Evolutionary conservation across 2,113 vertebrate species (phyloP).

Genomic region (Cariama cristata): DNA sequence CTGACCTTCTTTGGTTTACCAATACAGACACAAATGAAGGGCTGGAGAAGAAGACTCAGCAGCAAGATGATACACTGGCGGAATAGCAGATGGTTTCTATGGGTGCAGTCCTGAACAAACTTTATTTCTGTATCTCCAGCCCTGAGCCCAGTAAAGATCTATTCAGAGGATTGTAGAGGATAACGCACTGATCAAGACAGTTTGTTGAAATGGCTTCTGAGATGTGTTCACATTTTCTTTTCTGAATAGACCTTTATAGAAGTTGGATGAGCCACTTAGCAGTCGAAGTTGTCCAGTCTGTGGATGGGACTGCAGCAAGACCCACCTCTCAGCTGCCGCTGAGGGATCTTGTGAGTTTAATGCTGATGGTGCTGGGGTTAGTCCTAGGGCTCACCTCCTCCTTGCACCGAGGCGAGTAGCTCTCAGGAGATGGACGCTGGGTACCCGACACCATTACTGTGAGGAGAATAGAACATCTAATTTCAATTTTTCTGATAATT

Average conservation of each 20-base stretch:
- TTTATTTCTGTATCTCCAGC: background rate
- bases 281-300: too few species aligned
- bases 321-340: accelerated
- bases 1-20: background rate
- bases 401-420: accelerated
- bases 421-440: background rate
- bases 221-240: background rate
- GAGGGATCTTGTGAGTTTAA: background rate
- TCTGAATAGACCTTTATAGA: background rate
- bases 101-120: background rate
- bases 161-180: background rate
- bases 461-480: background rate
- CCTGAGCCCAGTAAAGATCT: background rate
- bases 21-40: background rate
- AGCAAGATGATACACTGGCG: background rate
- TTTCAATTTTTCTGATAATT: background rate
- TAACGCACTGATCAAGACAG: background rate
- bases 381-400: background rate
- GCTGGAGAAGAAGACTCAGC: background rate
- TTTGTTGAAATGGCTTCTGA: background rate
- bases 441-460: background rate
- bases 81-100: background rate
- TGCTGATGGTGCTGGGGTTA: background rate
- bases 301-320: background rate
- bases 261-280: background rate